These are phyloP conservation scores for Ficedula albicollis DNA, from an alignment of 2,797 vertebrate genomes.

Conservation along the genomic window DNA sequence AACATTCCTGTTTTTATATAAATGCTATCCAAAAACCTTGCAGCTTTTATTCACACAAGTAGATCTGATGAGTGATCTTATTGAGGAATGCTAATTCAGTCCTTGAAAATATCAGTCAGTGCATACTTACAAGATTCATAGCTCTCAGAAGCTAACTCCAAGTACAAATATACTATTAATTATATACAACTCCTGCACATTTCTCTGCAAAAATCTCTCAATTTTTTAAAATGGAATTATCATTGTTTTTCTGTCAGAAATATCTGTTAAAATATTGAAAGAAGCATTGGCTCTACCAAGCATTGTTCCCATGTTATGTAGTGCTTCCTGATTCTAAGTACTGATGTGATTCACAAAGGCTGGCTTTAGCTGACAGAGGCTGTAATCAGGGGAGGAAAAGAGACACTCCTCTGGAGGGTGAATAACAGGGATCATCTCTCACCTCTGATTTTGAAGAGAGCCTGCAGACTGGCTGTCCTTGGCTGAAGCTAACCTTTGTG, in stretches of 20 bases:
- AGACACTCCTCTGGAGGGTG: background rate
- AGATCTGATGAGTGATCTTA: slow-evolving; percentile 16
- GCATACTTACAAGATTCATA: background rate
- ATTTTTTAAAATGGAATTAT: background rate
- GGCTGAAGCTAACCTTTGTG: background rate
- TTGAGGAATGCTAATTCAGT: background rate
- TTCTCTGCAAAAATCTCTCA: fast-evolving
- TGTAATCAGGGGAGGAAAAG: slow-evolving; percentile 1
- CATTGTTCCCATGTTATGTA: background rate
- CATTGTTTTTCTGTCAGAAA: background rate
- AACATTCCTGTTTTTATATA: background rate
- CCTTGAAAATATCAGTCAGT: background rate
- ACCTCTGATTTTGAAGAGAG: slow-evolving; percentile 29
- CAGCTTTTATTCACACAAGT: background rate
- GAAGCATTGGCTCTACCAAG: background rate
- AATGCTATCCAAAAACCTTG: slow-evolving; percentile 12
- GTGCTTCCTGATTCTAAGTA: background rate
- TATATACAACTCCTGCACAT: background rate
- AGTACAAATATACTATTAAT: background rate
- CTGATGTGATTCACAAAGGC: background rate
- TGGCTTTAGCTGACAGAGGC: background rate
- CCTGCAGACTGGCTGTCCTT: background rate
- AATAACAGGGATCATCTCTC: slow-evolving; percentile 8
- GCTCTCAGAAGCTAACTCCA: background rate
- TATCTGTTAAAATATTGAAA: background rate